Evolutionary conservation across 2,888 invertebrate genomes (phyloP).

Genomic region (Drosophila anceps): DNA sequence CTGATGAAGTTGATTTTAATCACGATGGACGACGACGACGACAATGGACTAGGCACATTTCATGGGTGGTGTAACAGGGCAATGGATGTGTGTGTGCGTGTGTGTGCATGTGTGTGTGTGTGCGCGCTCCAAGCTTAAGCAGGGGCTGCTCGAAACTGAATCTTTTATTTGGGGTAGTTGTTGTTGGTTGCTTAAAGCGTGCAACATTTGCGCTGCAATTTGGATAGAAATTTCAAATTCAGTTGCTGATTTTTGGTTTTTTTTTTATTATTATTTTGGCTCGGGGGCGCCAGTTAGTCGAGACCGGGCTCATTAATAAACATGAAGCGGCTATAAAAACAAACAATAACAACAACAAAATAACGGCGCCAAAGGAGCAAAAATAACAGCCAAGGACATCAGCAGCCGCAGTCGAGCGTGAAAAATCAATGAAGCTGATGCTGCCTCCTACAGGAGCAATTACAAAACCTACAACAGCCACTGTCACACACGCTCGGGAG

Average conservation of each 20-base stretch:
- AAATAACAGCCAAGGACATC: slow-evolving; percentile 72
- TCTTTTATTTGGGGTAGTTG: slow-evolving; percentile 29
- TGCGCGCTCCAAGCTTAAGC: neutral
- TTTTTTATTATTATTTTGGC: neutral
- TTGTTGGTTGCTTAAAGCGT: slow-evolving; percentile 14
- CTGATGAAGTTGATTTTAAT: slow-evolving; percentile 63
- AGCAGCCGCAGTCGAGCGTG: slow-evolving; percentile 47
- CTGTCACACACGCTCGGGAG: neutral
- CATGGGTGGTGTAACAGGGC: slow-evolving; percentile 19
- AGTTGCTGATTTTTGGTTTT: neutral
- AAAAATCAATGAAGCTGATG: slow-evolving; percentile 66
- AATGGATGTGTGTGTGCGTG: neutral
- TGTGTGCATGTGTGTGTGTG: slow-evolving; percentile 2
- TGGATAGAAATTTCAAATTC: slow-evolving; percentile 22
- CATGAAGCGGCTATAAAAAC: slow-evolving; percentile 55
- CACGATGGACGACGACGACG: slow-evolving; percentile 28
- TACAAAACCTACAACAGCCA: slow-evolving; percentile 3
- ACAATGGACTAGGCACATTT: slow-evolving; percentile 20
- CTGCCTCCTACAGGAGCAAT: slow-evolving; percentile 34
- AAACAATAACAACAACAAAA: slow-evolving; percentile 42
- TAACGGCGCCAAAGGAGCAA: slow-evolving; percentile 55
- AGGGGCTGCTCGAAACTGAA: slow-evolving; percentile 1
- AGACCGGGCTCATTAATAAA: slow-evolving; percentile 65
- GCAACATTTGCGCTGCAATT: slow-evolving; percentile 36
- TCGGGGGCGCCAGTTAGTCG: slow-evolving; percentile 56